Conservation (phyloP, 1,140 invertebrate species). For the Apocrypta bakeri region DNA sequence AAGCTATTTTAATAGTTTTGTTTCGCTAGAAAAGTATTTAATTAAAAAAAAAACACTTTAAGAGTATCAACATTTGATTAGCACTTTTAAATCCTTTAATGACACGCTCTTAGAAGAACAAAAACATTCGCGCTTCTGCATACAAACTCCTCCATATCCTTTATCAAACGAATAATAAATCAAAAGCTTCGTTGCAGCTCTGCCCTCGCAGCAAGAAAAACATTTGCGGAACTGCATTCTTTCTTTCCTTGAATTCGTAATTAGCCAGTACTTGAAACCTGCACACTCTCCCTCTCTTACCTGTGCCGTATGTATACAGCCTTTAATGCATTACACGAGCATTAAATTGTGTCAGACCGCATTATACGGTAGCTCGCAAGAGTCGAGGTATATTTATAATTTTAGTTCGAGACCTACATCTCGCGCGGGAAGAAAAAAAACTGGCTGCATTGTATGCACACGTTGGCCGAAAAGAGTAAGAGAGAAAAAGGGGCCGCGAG, state of each 20-base stretch:
- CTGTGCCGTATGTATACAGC: too few species aligned
- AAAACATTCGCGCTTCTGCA: too few species aligned
- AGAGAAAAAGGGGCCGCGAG: neutral
- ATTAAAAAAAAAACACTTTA: too few species aligned
- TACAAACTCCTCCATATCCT: too few species aligned
- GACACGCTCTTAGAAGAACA: too few species aligned
- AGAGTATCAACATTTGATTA: too few species aligned
- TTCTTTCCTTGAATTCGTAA: neutral
- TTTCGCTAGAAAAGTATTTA: too few species aligned
- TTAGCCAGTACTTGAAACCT: neutral
- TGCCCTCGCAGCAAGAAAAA: neutral
- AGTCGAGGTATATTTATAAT: neutral
- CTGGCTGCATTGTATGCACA: neutral
- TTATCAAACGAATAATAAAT: too few species aligned
- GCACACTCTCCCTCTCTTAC: neutral
- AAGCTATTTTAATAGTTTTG: too few species aligned
- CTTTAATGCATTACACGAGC: conserved; percentile 5
- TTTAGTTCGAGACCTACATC: conserved; percentile 19
- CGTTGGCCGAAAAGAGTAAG: neutral
- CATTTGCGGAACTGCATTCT: neutral
- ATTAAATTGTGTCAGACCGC: conserved; percentile 4
- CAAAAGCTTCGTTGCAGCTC: neutral
- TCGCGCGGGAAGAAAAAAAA: conserved; percentile 8
- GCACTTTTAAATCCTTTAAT: too few species aligned
- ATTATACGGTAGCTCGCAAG: neutral